Evolutionary conservation across 2,797 vertebrate species (phyloP), one percentile per base, ranked within the genome.

Genomic region (Thalassophryne amazonica): DNA sequence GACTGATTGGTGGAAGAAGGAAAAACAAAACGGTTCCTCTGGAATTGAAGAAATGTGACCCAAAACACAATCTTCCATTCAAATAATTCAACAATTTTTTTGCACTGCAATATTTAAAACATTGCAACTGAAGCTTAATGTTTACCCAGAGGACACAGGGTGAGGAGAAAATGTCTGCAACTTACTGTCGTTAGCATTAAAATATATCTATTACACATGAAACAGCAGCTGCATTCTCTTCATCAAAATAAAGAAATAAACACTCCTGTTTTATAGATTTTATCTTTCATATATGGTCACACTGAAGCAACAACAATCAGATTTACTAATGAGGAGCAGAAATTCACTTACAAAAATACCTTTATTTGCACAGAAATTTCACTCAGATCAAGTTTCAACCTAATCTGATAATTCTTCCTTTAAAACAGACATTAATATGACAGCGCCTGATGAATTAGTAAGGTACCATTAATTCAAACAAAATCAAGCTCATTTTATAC

Each of bases 401-500:
- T 8, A 16, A 52, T 30, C 11, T 32, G 21, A 12, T 23, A 4
- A 17, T 49, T 48, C 60, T 53, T 38, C 50, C 60, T 51, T 51
- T n/a, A n/a, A n/a, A n/a, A n/a, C n/a, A n/a, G n/a, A n/a, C n/a
- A n/a, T n/a, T n/a, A n/a, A n/a, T n/a, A n/a, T n/a, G n/a, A n/a
- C n/a, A n/a, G n/a, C n/a, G n/a, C n/a, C n/a, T n/a, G n/a, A n/a
- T n/a, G n/a, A n/a, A n/a, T n/a, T n/a, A n/a, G n/a, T n/a, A n/a
- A n/a, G n/a, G n/a, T n/a, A n/a, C n/a, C n/a, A n/a, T n/a, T n/a
- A n/a, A n/a, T n/a, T n/a, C n/a, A n/a, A n/a, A n/a, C n/a, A n/a
- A n/a, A n/a, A n/a, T n/a, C n/a, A n/a, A n/a, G n/a, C n/a, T 70
- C 50, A 40, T 43, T 55, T 67, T 57, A 58, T 34, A 23, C 29